These are phyloP conservation scores for Ladona fulva DNA, from an alignment of 1,140 invertebrate species.

Conservation along the genomic window DNA sequence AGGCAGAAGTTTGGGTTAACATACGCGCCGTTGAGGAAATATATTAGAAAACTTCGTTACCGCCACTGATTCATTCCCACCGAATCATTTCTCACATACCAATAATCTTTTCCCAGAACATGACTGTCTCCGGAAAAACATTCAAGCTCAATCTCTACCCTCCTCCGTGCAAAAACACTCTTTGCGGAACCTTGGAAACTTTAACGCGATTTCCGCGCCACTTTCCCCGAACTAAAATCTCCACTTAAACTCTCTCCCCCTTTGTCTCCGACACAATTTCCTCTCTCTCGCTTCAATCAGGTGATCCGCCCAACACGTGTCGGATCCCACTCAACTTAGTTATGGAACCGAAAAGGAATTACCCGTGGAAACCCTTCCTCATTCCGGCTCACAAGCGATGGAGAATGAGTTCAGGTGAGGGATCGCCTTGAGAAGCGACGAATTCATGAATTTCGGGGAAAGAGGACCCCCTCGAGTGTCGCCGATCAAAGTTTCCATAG, in stretches of 20 bases:
- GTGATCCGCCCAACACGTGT: background rate
- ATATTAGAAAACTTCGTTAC: too few relatives aligned
- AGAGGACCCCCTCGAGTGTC: background rate
- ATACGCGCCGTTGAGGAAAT: too few relatives aligned
- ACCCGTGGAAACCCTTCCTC: background rate
- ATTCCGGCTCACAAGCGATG: background rate
- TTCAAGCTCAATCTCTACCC: too few relatives aligned
- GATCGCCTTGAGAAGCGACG: too few relatives aligned
- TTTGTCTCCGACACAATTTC: background rate
- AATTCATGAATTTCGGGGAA: background rate
- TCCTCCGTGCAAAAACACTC: too few relatives aligned
- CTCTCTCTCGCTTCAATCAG: background rate
- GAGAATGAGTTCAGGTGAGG: too few relatives aligned
- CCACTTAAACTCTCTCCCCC: background rate
- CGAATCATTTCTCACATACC: too few relatives aligned
- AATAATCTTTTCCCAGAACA: too few relatives aligned
- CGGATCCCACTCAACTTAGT: constrained; percentile 4
- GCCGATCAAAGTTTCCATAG: background rate
- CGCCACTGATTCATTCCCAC: too few relatives aligned
- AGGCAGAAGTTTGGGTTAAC: too few relatives aligned
- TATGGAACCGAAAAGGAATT: background rate
- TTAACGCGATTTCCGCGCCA: background rate
- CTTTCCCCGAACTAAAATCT: background rate
- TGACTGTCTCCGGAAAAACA: too few relatives aligned
- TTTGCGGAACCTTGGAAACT: too few relatives aligned